Percentiles rank a stretch among this genome's conserved stretches.
Conservation (phyloP, 2,797 vertebrate species). For the Synaphobranchus kaupii region DNA sequence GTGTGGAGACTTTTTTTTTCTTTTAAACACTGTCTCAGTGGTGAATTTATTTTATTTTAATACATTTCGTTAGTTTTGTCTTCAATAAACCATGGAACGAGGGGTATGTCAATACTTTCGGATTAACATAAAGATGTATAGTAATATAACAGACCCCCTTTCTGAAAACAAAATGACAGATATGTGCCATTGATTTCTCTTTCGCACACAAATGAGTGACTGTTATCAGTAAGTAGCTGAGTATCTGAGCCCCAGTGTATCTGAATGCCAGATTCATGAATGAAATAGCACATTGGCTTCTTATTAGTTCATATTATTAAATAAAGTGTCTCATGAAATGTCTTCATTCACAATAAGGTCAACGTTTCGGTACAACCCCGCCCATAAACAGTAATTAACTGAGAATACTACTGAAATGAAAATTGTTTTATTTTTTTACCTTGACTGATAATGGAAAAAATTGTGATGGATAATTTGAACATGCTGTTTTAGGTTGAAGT, state of each 20-base stretch:
- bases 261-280: background rate
- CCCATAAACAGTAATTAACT: background rate
- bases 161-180: background rate
- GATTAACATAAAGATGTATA: background rate
- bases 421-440: background rate
- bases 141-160: background rate
- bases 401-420: background rate
- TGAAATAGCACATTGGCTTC: background rate
- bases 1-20: background rate
- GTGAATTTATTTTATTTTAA: background rate
- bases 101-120: background rate
- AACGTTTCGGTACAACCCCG: background rate
- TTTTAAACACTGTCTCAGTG: background rate
- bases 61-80: background rate
- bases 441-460: background rate
- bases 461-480: background rate
- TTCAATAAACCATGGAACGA: background rate
- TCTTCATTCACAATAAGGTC: background rate
- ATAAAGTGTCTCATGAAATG: background rate
- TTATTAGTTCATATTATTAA: background rate
- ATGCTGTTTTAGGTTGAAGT: background rate
- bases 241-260: background rate
- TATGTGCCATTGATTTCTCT: background rate
- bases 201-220: slow-evolving; percentile 15
- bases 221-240: slow-evolving; percentile 12